phyloP scores from a whole-genome alignment of 2,888 invertebrate genomes.

The Xestia xanthographa region DNA sequence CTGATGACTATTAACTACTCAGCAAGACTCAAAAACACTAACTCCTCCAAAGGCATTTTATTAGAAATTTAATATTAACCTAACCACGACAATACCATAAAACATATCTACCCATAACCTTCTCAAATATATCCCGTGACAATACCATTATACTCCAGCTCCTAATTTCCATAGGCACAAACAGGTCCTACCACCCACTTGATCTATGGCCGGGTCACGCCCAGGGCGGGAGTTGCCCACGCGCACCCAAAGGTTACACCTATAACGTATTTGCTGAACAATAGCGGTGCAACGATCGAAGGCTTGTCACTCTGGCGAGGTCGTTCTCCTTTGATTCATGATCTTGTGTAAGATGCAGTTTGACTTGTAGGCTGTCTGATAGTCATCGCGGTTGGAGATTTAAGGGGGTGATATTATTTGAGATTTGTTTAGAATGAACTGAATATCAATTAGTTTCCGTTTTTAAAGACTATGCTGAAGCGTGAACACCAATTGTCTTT shows the following conservation, averaged over 20 bases:
- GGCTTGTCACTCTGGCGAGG: constrained; percentile 74
- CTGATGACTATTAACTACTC: neutral
- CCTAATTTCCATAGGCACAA: constrained; percentile 62
- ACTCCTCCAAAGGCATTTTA: neutral
- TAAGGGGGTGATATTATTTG: constrained; percentile 6
- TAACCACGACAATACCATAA: neutral
- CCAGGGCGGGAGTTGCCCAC: constrained; percentile 78
- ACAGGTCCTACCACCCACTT: constrained; percentile 58
- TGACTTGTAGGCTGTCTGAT: constrained; percentile 41
- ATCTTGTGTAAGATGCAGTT: constrained; percentile 60
- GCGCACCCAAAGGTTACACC: constrained; percentile 78
- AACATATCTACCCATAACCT: neutral
- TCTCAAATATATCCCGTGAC: constrained; percentile 13
- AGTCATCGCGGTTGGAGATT: constrained; percentile 24
- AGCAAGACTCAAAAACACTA: neutral
- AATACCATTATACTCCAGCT: constrained; percentile 30
- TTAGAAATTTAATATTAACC: neutral
- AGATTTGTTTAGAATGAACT: neutral
- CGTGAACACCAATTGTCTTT: too few species aligned
- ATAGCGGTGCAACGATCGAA: constrained; percentile 74
- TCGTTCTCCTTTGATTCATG: constrained; percentile 76
- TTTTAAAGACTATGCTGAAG: too few species aligned
- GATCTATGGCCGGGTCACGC: constrained; percentile 77
- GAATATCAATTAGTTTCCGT: neutral
- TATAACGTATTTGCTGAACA: constrained; percentile 68